Percentiles rank a stretch among this genome's conserved stretches.
Evolutionary conservation across 1,140 invertebrate species (phyloP).

Genomic region (Formica selysi): DNA sequence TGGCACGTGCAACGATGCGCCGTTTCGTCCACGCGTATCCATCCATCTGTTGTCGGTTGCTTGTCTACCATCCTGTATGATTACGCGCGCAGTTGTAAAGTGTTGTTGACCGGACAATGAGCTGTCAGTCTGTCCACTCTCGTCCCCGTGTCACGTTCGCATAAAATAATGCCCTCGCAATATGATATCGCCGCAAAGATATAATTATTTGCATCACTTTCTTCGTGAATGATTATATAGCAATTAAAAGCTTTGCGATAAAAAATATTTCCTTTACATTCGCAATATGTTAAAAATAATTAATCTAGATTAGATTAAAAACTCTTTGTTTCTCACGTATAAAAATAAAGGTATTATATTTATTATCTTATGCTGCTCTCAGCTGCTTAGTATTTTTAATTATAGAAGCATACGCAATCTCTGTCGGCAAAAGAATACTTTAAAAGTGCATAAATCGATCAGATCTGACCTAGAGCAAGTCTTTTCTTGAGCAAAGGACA

Average conservation of each 20-base stretch:
- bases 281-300: background rate
- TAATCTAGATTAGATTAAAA: constrained; percentile 1
- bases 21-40: constrained; percentile 44
- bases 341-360: background rate
- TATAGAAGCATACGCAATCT: constrained; percentile 12
- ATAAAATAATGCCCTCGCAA: constrained; percentile 7
- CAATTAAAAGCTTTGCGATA: background rate
- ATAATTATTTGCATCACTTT: constrained; percentile 10
- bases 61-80: constrained; percentile 59
- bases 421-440: constrained; percentile 37
- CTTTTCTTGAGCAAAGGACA: constrained; percentile 26
- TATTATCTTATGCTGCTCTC: background rate
- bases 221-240: constrained; percentile 5
- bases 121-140: constrained; percentile 8
- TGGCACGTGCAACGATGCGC: constrained; percentile 35
- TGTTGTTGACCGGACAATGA: constrained; percentile 50
- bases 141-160: background rate
- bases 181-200: background rate
- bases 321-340: background rate
- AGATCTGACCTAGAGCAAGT: constrained; percentile 42
- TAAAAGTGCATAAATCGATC: constrained; percentile 47
- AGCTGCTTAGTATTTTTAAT: constrained; percentile 42
- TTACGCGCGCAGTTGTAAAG: constrained; percentile 43
- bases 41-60: constrained; percentile 46
- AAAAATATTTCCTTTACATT: background rate